These are phyloP conservation scores for Ophiothrix spiculata DNA, from an alignment of 35 echinoderm and acorn worm genomes.

Conservation along the genomic window DNA sequence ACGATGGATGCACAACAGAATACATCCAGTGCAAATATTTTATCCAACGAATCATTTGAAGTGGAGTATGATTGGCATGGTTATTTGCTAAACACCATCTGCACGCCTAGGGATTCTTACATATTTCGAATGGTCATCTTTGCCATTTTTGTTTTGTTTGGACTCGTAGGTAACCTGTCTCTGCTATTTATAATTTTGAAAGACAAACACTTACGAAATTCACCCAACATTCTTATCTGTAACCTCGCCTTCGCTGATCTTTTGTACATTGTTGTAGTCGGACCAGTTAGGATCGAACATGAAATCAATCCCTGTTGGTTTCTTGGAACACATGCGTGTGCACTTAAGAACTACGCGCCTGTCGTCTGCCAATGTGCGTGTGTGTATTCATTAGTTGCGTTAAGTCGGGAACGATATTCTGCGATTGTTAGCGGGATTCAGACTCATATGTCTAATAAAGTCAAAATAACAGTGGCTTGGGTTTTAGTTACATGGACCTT, in stretches of 20 bases:
- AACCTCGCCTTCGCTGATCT: constrained; percentile 80
- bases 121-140: constrained; percentile 22
- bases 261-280: constrained; percentile 51
- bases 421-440: constrained; percentile 11
- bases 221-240: constrained; percentile 69
- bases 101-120: too few species aligned
- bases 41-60: too few species aligned
- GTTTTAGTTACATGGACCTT: background rate
- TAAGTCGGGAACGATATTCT: constrained; percentile 73
- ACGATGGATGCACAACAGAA: too few species aligned
- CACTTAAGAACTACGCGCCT: constrained; percentile 50
- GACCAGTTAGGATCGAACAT: constrained; percentile 59
- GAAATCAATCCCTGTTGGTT: constrained; percentile 52
- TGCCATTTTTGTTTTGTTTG: constrained; percentile 35
- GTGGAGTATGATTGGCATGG: too few species aligned
- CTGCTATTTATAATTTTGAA: constrained; percentile 52
- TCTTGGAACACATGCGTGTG: constrained; percentile 35
- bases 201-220: constrained; percentile 42
- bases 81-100: too few species aligned
- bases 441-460: background rate
- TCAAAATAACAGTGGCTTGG: background rate
- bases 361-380: constrained; percentile 54
- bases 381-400: constrained; percentile 73
- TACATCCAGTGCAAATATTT: too few species aligned
- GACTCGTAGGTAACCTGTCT: constrained; percentile 59